Percentiles rank a stretch among this genome's conserved stretches.
Conservation (phyloP, 2,888 invertebrate genomes). For the Taphrorychus bicolor region DNA sequence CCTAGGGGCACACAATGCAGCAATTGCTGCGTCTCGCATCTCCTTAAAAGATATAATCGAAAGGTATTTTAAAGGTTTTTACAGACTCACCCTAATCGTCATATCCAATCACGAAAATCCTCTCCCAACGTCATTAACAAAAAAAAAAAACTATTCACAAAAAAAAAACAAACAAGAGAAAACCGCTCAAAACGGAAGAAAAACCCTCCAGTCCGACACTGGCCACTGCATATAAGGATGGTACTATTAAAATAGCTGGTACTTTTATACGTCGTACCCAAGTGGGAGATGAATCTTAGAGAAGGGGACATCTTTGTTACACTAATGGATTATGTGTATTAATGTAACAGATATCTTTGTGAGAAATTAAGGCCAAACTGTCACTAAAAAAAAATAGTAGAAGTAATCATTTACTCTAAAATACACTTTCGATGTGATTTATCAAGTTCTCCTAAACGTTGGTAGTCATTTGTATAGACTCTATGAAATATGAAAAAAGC, state of each 20-base stretch:
- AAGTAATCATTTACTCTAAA: too few relatives aligned
- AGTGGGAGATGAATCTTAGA: constrained; percentile 53
- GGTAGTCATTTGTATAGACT: too few relatives aligned
- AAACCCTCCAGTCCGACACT: constrained; percentile 50
- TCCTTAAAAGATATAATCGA: too few relatives aligned
- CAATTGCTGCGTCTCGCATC: too few relatives aligned
- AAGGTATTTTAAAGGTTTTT: too few relatives aligned
- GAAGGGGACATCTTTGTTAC: constrained; percentile 52
- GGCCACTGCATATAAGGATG: constrained; percentile 53
- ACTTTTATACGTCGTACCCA: constrained; percentile 54
- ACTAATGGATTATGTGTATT: constrained; percentile 54
- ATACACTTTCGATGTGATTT: too few relatives aligned
- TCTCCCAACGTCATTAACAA: constrained; percentile 4
- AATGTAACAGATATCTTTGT: constrained; percentile 55
- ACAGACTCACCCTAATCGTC: constrained; percentile 34
- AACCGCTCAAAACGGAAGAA: constrained; percentile 40
- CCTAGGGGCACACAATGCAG: too few relatives aligned
- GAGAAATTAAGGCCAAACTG: too few relatives aligned
- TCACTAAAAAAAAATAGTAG: too few relatives aligned
- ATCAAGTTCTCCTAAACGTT: too few relatives aligned
- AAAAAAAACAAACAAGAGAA: constrained; percentile 39
- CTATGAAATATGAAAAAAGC: too few relatives aligned
- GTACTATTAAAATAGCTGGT: constrained; percentile 54
- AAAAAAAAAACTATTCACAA: constrained; percentile 11
- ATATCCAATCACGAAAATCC: constrained; percentile 29